Conservation (phyloP, 2,113 vertebrate species). For the Myxocyprinus asiaticus region DNA sequence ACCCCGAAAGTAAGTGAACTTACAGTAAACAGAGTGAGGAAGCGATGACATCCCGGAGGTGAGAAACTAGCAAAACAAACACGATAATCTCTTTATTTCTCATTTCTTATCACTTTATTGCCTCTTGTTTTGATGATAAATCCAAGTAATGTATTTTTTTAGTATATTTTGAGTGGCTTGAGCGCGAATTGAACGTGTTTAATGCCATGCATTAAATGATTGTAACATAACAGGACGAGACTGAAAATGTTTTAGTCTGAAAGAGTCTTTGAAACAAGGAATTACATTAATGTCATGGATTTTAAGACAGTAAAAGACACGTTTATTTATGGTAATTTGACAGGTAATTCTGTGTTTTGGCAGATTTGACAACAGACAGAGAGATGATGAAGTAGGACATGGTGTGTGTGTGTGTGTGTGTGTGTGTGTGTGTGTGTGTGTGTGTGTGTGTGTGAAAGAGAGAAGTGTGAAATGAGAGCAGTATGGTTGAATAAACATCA, state of each 20-base stretch:
- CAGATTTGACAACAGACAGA: background rate
- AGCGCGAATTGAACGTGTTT: no score
- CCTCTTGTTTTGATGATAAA: background rate
- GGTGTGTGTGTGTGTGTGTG: background rate
- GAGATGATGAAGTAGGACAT: background rate
- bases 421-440: no score
- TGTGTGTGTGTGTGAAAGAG: no score
- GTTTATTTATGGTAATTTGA: background rate
- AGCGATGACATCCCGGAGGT: slow-evolving; percentile 96
- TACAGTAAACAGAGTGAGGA: slow-evolving; percentile 65
- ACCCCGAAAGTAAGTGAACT: slow-evolving; percentile 53
- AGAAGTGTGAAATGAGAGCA: no score
- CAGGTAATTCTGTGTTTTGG: background rate
- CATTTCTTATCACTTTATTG: background rate
- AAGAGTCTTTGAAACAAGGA: background rate
- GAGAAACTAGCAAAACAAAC: slow-evolving; percentile 65
- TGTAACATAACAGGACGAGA: background rate
- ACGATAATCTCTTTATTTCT: slow-evolving; percentile 19
- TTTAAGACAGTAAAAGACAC: no score
- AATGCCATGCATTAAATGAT: no score
- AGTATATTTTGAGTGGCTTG: no score
- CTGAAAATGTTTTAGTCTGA: slow-evolving; percentile 1
- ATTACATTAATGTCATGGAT: background rate
- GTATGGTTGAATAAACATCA: no score
- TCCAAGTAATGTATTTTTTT: background rate